Evolutionary conservation across 1,140 invertebrate species (phyloP).

Genomic region (Drosophila virilis): DNA sequence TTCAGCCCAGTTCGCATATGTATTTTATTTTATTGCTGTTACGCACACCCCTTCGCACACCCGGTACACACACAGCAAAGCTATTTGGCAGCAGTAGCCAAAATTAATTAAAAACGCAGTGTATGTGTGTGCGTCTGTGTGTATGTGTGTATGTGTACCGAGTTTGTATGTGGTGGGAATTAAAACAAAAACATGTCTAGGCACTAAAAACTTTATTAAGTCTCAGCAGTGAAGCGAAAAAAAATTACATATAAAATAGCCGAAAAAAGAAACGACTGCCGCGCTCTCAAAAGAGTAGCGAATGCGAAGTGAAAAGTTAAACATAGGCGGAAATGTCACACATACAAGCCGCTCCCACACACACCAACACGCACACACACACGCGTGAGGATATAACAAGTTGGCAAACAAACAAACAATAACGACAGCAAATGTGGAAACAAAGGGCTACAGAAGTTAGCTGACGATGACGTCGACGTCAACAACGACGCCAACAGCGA

Average conservation of each 20-base stretch:
- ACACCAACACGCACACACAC: neutral
- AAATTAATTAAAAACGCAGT: constrained; percentile 76
- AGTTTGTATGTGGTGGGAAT: constrained; percentile 27
- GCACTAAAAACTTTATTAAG: constrained; percentile 81
- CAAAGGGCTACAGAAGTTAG: constrained; percentile 78
- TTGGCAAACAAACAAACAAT: constrained; percentile 77
- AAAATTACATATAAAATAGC: constrained; percentile 74
- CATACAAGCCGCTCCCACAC: constrained; percentile 66
- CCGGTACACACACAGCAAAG: constrained; percentile 26
- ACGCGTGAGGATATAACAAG: constrained; percentile 55
- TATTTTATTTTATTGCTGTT: constrained; percentile 73
- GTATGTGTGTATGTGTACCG: constrained; percentile 4
- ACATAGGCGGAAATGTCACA: constrained; percentile 80
- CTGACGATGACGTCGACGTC: constrained; percentile 24
- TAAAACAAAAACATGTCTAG: constrained; percentile 78
- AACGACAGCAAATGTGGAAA: constrained; percentile 76
- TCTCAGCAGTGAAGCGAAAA: constrained; percentile 61
- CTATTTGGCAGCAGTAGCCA: constrained; percentile 61
- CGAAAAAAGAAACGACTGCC: constrained; percentile 43
- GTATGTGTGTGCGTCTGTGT: constrained; percentile 30
- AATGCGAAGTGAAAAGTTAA: constrained; percentile 75
- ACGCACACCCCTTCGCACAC: constrained; percentile 41
- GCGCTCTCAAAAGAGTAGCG: constrained; percentile 33
- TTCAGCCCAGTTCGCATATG: constrained; percentile 50
- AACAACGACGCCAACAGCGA: neutral